Evolutionary conservation across 37 sponge, comb jelly and placozoan species (phyloP), one percentile per base, ranked within the genome.

Genomic region (Spongia lamella): DNA sequence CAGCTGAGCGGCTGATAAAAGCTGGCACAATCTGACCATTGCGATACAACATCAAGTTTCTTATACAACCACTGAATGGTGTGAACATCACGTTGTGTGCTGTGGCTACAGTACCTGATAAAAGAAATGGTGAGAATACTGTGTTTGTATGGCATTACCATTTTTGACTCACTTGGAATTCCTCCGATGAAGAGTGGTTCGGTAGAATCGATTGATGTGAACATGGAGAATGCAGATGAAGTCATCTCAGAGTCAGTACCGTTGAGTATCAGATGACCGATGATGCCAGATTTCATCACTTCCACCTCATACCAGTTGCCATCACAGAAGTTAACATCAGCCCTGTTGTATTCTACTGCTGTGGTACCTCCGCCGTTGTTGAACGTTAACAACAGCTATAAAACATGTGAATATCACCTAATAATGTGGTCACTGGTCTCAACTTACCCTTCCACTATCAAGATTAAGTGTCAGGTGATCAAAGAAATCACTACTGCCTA

Each of bases 141-240:
- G n/a, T n/a, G n/a, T n/a, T n/a, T n/a, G 9, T 9, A 43, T 9
- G 9, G 7, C 47, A 43, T 5, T 43, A 43, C 47, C 9, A 9
- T 72, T 3, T 51, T 19, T 5, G 17, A 63, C 88, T 64, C 43
- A 87, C 88, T 56, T 6, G 83, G 72, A n/a, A 88, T 73, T 77
- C 88, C 88, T 38, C 88, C 88, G 40, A 82, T 47, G 47, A 73
- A 88, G 3, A 88, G 53, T n/a, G 88, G 78, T 29, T 71, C 56
- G 17, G 43, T 63, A 21, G 73, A 60, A 38, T 82, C 34, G 14
- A 77, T 61, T 29, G 77, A 53, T 9, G 71, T 6, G 24, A 78
- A 73, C 20, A 33, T 67, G 14, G 31, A 24, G 47, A 54, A 70
- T 9, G 21, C 64, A 25, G 71, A 65, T n/a, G 60, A 27, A 0